A percentile compares a stretch with the other conserved stretches of the same genome.
Evolutionary conservation across 1,140 invertebrate genomes (phyloP).

Genomic region (Meloidogyne hapla): DNA sequence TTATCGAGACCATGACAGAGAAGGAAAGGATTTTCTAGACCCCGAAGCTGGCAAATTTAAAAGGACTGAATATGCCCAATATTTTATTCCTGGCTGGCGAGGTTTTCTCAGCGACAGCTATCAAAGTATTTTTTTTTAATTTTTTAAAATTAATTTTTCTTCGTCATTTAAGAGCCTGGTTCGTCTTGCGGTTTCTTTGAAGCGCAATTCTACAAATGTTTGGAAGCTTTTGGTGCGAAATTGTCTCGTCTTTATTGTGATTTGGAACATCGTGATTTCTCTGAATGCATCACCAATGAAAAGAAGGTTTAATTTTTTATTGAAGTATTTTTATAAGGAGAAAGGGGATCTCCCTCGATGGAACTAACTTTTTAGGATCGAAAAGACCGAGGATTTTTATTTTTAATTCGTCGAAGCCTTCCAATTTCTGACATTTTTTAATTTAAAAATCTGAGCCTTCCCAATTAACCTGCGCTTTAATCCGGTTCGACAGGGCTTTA

Average conservation of each 20-base stretch:
- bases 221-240: constrained; percentile 57
- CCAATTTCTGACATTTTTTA: too few species aligned
- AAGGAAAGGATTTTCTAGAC: not conserved
- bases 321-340: not conserved
- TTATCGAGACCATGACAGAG: not conserved
- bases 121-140: not conserved
- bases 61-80: not conserved
- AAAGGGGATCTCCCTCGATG: too few species aligned
- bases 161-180: constrained; percentile 20
- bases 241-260: constrained; percentile 58
- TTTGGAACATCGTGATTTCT: constrained; percentile 57
- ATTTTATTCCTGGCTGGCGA: not conserved
- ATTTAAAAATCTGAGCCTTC: too few species aligned
- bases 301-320: constrained; percentile 47
- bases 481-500: too few species aligned
- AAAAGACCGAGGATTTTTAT: too few species aligned
- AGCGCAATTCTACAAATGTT: constrained; percentile 54
- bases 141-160: not conserved
- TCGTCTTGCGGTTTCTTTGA: constrained; percentile 57
- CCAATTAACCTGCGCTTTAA: too few species aligned
- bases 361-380: too few species aligned
- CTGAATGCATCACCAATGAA: constrained; percentile 50
- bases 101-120: not conserved
- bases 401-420: too few species aligned
- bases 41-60: not conserved